Conservation (phyloP, 2,888 invertebrate species). For the Apodemia duryi region DNA sequence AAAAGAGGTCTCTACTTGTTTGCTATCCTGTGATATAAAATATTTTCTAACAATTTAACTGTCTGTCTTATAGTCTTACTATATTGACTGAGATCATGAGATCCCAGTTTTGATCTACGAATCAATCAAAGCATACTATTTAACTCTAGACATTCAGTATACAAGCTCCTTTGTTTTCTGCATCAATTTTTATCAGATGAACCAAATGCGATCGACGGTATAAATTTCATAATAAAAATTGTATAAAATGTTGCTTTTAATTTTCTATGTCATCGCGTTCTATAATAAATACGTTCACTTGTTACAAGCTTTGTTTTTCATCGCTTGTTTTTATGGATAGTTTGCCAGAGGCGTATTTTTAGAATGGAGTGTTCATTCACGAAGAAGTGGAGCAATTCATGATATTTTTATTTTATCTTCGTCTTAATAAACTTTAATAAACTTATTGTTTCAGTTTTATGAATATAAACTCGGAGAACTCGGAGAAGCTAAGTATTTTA, state of each 20-base stretch:
- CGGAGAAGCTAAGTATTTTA: not conserved
- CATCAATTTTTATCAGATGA: not conserved
- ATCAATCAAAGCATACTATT: too few species aligned
- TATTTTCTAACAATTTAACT: too few species aligned
- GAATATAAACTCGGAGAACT: too few species aligned
- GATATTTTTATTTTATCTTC: conserved; percentile 19
- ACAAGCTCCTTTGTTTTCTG: not conserved
- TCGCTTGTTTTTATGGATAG: conserved; percentile 9
- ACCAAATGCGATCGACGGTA: not conserved
- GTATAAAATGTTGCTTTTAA: not conserved
- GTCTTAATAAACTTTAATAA: conserved; percentile 1
- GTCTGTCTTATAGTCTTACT: too few species aligned
- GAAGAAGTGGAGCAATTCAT: conserved; percentile 25
- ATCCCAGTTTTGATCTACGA: too few species aligned
- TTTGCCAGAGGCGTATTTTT: conserved; percentile 23
- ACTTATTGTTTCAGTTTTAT: not conserved
- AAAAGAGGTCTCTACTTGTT: too few species aligned
- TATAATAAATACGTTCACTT: conserved; percentile 8
- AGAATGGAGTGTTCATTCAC: conserved; percentile 29
- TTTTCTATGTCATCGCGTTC: not conserved
- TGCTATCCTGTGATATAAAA: too few species aligned
- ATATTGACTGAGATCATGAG: too few species aligned
- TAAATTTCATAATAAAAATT: not conserved
- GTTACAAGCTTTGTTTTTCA: conserved; percentile 11
- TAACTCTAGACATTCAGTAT: too few species aligned